These are phyloP conservation scores for Anadara kagoshimensis DNA, from an alignment of 1,140 invertebrate genomes.

Conservation along the genomic window DNA sequence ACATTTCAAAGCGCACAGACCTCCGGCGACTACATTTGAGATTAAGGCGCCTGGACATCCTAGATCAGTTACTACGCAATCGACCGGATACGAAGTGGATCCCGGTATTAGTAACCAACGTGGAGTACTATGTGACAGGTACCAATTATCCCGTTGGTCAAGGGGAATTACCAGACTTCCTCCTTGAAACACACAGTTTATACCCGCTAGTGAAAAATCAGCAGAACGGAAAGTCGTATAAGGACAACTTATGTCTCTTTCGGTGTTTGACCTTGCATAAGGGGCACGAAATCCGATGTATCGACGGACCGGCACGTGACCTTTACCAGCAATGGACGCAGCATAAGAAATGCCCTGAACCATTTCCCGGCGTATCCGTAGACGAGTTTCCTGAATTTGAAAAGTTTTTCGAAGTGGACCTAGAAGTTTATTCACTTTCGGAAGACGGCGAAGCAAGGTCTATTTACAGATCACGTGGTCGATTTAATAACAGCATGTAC, in stretches of 20 bases:
- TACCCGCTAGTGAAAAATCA: neutral
- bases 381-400: slow-evolving; percentile 11
- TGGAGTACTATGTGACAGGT: slow-evolving; percentile 9
- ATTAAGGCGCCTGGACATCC: slow-evolving; percentile 10
- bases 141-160: slow-evolving; percentile 20
- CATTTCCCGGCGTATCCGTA: neutral
- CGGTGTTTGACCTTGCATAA: slow-evolving; percentile 19
- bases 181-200: neutral
- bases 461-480: slow-evolving; percentile 23
- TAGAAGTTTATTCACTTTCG: slow-evolving; percentile 3
- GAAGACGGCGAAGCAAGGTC: slow-evolving; percentile 9
- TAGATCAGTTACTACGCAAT: slow-evolving; percentile 14
- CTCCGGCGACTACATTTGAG: neutral
- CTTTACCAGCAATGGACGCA: slow-evolving; percentile 17
- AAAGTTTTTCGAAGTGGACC: slow-evolving; percentile 6
- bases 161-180: slow-evolving; percentile 14
- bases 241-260: slow-evolving; percentile 22
- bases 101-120: slow-evolving; percentile 20
- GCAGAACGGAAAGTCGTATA: neutral
- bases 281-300: neutral
- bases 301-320: neutral
- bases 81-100: slow-evolving; percentile 25
- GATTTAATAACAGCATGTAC: slow-evolving; percentile 13
- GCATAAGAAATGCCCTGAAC: neutral
- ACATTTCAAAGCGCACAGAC: slow-evolving; percentile 18